Conservation (phyloP, 2,797 vertebrate genomes). For the Pachyuromys duprasi region DNA sequence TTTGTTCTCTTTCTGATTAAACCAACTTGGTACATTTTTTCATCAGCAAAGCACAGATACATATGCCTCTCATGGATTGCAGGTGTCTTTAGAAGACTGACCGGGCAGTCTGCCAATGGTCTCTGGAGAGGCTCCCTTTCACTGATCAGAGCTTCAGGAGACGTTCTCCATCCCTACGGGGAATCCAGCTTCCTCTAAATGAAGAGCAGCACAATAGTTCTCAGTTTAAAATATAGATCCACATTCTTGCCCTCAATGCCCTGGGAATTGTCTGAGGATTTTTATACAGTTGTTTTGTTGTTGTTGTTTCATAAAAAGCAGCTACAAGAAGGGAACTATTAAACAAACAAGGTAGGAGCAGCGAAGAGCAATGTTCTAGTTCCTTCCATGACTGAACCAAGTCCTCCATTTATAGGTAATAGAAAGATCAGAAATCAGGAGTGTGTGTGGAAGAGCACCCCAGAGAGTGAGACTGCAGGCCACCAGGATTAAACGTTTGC, state of each 20-base stretch:
- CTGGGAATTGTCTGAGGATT: background rate
- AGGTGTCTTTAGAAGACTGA: background rate
- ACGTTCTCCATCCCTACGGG: background rate
- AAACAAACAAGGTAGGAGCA: background rate
- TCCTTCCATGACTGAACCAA: background rate
- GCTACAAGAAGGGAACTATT: background rate
- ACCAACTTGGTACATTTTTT: constrained; percentile 18
- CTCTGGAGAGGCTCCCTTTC: background rate
- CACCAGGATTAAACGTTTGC: background rate
- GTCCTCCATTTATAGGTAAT: background rate
- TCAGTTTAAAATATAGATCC: background rate
- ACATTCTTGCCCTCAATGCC: background rate
- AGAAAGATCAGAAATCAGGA: background rate
- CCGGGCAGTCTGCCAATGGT: background rate
- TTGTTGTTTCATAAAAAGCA: too few species aligned
- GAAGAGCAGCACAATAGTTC: background rate
- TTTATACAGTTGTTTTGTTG: too few species aligned
- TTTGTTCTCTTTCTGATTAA: constrained; percentile 55
- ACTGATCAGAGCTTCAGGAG: background rate
- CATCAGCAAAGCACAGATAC: background rate
- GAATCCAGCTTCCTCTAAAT: background rate
- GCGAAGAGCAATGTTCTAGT: background rate
- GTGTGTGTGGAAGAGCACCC: background rate
- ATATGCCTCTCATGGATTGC: background rate
- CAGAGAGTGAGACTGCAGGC: background rate